Percentiles rank a stretch among this genome's conserved stretches.
Evolutionary conservation across 2,113 vertebrate genomes (phyloP).

Genomic region (Cichladusa arquata): DNA sequence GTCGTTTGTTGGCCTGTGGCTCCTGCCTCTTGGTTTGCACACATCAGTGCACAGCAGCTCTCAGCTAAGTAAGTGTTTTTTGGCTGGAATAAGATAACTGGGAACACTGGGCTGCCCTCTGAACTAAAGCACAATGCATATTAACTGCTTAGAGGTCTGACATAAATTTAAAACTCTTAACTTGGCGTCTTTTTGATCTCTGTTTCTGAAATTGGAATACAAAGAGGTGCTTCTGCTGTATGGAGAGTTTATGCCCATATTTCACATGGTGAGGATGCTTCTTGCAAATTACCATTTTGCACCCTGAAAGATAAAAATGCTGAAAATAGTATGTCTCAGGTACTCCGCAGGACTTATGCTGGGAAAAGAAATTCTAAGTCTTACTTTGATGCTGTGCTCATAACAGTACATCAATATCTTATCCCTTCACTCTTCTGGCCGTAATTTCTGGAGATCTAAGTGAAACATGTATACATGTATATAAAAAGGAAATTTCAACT

Average conservation of each 20-base stretch:
- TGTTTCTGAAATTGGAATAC: background rate
- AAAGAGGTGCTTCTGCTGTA: background rate
- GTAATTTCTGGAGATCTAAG: background rate
- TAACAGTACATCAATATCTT: background rate
- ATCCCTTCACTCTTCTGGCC: background rate
- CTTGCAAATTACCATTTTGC: background rate
- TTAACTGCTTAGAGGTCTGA: background rate
- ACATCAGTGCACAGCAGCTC: background rate
- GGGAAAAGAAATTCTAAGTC: background rate
- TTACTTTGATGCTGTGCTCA: background rate
- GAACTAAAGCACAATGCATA: background rate
- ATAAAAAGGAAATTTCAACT: background rate
- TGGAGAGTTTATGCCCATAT: background rate
- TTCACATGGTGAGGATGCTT: background rate
- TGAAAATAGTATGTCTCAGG: background rate
- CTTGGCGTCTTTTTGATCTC: background rate
- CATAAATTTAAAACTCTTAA: background rate
- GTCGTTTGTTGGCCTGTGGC: background rate
- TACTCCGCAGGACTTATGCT: background rate
- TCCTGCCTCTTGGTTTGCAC: background rate
- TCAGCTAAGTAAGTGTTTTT: background rate
- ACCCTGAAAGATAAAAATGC: background rate
- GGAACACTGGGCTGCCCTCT: background rate
- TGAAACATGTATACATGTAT: background rate
- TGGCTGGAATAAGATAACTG: background rate